phyloP scores from a whole-genome alignment of 2,797 vertebrate genomes.

The Percopsis omiscomaycus region DNA sequence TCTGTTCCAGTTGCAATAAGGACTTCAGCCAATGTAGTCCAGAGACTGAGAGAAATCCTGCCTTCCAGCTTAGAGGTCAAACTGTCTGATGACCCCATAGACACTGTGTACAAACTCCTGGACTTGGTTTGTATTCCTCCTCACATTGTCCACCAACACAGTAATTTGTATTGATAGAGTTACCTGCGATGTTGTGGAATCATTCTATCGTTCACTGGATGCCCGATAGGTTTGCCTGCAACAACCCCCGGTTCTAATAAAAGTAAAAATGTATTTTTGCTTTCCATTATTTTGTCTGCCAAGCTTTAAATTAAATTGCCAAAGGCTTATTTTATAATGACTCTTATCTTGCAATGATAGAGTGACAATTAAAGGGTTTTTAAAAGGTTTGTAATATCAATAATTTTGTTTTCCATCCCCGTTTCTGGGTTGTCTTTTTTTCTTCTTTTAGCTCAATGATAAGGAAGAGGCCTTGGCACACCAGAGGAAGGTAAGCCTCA shows the following conservation, averaged over 20 bases:
- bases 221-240: neutral
- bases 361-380: neutral
- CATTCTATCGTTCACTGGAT: neutral
- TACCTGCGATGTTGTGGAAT: neutral
- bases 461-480: constrained; percentile 92
- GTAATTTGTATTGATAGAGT: too few relatives aligned
- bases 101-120: constrained; percentile 78
- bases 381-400: neutral
- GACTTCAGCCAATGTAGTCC: constrained; percentile 65
- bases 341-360: too few relatives aligned
- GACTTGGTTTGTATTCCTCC: constrained; percentile 79
- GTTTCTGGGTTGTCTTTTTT: constrained; percentile 19
- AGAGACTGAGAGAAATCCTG: constrained; percentile 76
- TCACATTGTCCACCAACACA: neutral
- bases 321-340: too few relatives aligned
- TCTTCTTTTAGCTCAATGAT: constrained; percentile 83
- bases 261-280: too few relatives aligned
- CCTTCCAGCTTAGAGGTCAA: constrained; percentile 69
- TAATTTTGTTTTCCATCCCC: neutral
- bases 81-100: constrained; percentile 70
- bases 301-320: too few relatives aligned
- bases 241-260: too few relatives aligned
- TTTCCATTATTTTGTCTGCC: too few relatives aligned
- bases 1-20: constrained; percentile 47
- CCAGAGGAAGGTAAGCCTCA: constrained; percentile 92